phyloP scores from a whole-genome alignment of 1,140 invertebrate species.

The Ooceraea biroi region DNA sequence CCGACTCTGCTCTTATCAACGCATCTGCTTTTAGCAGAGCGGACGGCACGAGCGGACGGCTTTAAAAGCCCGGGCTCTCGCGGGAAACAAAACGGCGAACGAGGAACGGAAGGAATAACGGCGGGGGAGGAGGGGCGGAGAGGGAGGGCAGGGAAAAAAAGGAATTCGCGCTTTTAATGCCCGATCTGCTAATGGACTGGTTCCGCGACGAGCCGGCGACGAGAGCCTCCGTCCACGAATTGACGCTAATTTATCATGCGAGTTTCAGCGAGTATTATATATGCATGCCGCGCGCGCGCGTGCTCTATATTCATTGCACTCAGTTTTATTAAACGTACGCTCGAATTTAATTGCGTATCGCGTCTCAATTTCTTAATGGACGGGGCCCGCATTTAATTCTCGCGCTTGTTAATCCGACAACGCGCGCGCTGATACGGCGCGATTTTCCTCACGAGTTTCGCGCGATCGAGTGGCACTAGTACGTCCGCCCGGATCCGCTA shows the following conservation, averaged over 20 bases:
- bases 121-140: too few species aligned
- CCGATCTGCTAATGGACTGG: conserved; percentile 59
- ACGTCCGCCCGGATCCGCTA: background rate
- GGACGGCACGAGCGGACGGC: background rate
- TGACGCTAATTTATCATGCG: conserved; percentile 62
- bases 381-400: background rate
- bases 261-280: conserved; percentile 33
- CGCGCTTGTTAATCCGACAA: background rate
- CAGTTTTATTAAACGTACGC: conserved; percentile 42
- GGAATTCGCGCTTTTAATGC: conserved; percentile 57
- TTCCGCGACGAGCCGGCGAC: conserved; percentile 23
- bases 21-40: conserved; percentile 25
- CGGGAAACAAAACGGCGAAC: conserved; percentile 39
- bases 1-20: conserved; percentile 18
- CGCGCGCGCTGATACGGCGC: background rate
- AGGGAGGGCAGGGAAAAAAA: conserved; percentile 16
- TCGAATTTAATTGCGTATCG: conserved; percentile 35
- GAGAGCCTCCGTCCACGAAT: conserved; percentile 39
- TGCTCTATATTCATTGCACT: background rate
- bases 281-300: background rate
- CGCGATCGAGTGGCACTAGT: background rate
- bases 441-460: background rate
- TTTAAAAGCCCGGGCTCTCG: conserved; percentile 35
- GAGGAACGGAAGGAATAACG: background rate
- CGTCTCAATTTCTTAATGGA: conserved; percentile 50